Evolutionary conservation across 1,140 invertebrate genomes (phyloP).

Genomic region (Orius laevigatus): DNA sequence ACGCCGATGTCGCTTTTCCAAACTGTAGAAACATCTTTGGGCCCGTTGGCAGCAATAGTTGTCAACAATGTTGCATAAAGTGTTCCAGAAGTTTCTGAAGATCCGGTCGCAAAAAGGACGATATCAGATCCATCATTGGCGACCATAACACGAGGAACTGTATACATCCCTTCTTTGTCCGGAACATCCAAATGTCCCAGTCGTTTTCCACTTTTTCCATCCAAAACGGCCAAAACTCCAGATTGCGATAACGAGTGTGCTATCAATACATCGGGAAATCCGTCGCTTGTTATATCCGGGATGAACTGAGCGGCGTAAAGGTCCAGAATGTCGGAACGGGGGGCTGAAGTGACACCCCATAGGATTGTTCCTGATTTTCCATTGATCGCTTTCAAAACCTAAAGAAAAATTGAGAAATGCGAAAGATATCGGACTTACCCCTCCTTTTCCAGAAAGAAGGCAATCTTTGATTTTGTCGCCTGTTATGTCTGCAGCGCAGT

Average conservation of each 20-base stretch:
- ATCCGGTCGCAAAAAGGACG: constrained; percentile 55
- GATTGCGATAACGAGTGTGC: constrained; percentile 36
- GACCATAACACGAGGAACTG: constrained; percentile 43
- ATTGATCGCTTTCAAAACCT: constrained; percentile 33
- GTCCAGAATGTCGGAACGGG: constrained; percentile 24
- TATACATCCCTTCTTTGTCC: constrained; percentile 50
- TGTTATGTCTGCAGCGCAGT: constrained; percentile 57
- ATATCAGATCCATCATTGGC: constrained; percentile 37
- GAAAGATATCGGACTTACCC: constrained; percentile 32
- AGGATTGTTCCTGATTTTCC: constrained; percentile 45
- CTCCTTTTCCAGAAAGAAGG: constrained; percentile 50
- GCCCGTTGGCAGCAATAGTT: constrained; percentile 34
- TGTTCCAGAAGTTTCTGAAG: constrained; percentile 51
- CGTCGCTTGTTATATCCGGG: constrained; percentile 53
- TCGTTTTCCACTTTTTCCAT: constrained; percentile 47
- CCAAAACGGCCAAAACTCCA: constrained; percentile 47
- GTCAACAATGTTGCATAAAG: constrained; percentile 44
- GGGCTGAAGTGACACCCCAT: constrained; percentile 41
- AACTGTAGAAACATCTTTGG: constrained; percentile 10
- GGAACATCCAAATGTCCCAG: constrained; percentile 46
- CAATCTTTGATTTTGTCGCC: constrained; percentile 55
- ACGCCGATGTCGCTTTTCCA: constrained; percentile 21
- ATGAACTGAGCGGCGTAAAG: constrained; percentile 53
- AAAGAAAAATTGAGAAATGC: background rate
- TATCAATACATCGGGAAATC: constrained; percentile 49